Evolutionary conservation across 2,797 vertebrate species (phyloP), one percentile per base, ranked within the genome.

Genomic region (Leuciscus waleckii): DNA sequence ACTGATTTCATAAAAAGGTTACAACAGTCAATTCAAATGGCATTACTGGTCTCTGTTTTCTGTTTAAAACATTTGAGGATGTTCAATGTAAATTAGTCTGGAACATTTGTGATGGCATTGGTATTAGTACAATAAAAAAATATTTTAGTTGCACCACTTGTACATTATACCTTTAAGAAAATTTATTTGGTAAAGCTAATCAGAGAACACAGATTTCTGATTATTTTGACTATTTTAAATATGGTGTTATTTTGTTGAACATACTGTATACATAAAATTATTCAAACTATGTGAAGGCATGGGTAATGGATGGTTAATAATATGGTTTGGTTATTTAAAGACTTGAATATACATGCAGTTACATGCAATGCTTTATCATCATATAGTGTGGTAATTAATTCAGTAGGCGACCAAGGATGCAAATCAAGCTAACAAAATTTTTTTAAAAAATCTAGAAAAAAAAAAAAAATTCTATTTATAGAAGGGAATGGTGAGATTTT

Each of bases 241-340:
- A 84, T 46, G 39, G 69, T 41, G 68, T 83, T 80, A 79, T 41
- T 17, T 85, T 84, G 51, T 82, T 58, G 11, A 7, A 41, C 35
- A 63, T 29, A 49, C 5, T 49, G 14, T 49, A 41, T 26, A 61
- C 32, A 76, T 81, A 19, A 43, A 73, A 35, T 46, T 11, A 16
- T 16, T 54, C 6, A 69, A 69, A 19, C 29, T 17, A 61, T 37
- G 21, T 73, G 11, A 73, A 39, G 17, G 26, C 11, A 63, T 61
- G 79, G 32, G 67, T 69, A 21, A 58, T 39, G 68, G 23, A 9
- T 56, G 14, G 21, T 58, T 54, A 54, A 56, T 41, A 71, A 82
- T 10, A 49, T 51, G 29, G 19, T 43, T 58, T 82, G 54, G 26
- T 21, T 61, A 63, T 58, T 32, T 73, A 46, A 32, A 49, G 8